Evolutionary conservation across 2,888 invertebrate genomes (phyloP).

Genomic region (Antheraea yamamai): DNA sequence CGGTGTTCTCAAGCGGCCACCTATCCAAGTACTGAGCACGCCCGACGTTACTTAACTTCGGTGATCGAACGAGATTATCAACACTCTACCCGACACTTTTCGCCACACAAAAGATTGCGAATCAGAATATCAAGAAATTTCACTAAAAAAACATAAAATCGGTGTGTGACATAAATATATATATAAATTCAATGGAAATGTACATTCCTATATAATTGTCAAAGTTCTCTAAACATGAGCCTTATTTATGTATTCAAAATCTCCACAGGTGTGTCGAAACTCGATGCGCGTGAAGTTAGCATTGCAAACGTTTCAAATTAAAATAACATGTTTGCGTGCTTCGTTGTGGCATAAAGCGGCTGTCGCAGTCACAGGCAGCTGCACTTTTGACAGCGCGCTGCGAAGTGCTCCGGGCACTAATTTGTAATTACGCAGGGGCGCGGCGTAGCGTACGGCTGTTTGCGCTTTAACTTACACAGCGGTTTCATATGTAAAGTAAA

Average conservation of each 20-base stretch:
- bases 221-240: background rate
- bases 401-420: slow-evolving; percentile 53
- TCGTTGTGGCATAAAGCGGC: slow-evolving; percentile 6
- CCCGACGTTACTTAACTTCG: too few relatives aligned
- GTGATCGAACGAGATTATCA: too few relatives aligned
- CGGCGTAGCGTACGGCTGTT: slow-evolving; percentile 10
- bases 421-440: slow-evolving; percentile 59
- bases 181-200: background rate
- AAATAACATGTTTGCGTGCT: background rate
- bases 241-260: background rate
- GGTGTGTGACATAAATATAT: too few relatives aligned
- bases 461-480: slow-evolving; percentile 13
- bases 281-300: background rate
- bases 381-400: slow-evolving; percentile 58
- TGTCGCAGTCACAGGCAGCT: slow-evolving; percentile 48
- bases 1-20: too few relatives aligned
- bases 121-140: too few relatives aligned
- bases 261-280: background rate
- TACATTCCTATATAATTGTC: background rate
- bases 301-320: background rate
- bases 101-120: too few relatives aligned
- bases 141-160: too few relatives aligned
- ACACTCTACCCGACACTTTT: too few relatives aligned
- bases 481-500: background rate
- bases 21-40: too few relatives aligned